Conservation (phyloP, 2,113 vertebrate genomes). For the Pseudorectes ferrugineus region DNA sequence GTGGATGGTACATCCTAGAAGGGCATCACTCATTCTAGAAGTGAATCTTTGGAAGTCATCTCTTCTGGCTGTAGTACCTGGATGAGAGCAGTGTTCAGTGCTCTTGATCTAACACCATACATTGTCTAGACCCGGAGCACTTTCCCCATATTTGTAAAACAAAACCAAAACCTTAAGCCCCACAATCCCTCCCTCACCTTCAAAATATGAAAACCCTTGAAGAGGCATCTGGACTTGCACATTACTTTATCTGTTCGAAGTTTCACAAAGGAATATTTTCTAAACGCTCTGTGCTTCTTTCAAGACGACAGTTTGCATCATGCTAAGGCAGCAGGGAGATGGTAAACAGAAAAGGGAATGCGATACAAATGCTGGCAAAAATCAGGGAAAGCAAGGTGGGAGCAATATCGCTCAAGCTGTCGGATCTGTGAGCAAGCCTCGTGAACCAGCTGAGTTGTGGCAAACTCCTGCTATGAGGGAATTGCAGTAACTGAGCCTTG, state of each 20-base stretch:
- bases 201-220: background rate
- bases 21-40: slow-evolving; percentile 29
- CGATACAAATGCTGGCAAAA: slow-evolving; percentile 36
- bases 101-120: background rate
- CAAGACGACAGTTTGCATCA: background rate
- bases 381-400: slow-evolving; percentile 15
- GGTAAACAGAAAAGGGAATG: background rate
- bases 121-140: background rate
- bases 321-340: background rate
- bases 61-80: background rate
- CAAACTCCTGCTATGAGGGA: slow-evolving; percentile 12
- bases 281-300: background rate
- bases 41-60: background rate
- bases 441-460: slow-evolving; percentile 42
- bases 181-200: background rate
- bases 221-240: background rate
- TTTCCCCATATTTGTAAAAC: background rate
- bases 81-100: background rate
- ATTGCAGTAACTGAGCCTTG: slow-evolving; percentile 53
- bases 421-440: slow-evolving; percentile 1
- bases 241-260: background rate
- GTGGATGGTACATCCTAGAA: slow-evolving; percentile 13
- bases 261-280: background rate
- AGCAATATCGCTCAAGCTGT: slow-evolving; percentile 17
- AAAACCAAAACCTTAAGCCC: background rate